These are phyloP conservation scores for Herpetotheres cachinnans DNA, from an alignment of 2,113 vertebrate genomes.

Conservation along the genomic window DNA sequence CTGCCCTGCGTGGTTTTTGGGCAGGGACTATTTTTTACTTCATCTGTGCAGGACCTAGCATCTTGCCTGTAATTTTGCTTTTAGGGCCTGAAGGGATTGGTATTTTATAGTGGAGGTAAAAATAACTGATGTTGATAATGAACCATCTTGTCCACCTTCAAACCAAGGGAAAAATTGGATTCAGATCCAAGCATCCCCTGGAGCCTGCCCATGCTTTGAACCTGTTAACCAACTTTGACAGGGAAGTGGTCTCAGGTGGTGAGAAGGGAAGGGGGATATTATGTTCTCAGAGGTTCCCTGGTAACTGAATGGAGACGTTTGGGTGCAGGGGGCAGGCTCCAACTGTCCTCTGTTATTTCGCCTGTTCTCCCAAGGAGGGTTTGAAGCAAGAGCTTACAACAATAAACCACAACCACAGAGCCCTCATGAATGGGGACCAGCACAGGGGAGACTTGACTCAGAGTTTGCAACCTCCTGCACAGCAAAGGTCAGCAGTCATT, in stretches of 20 bases:
- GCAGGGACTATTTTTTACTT: background rate
- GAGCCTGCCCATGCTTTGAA: background rate
- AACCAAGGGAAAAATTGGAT: background rate
- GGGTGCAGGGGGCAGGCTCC: background rate
- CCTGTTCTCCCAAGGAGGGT: background rate
- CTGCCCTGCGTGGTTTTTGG: background rate
- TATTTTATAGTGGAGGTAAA: background rate
- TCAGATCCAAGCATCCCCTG: background rate
- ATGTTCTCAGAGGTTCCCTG: background rate
- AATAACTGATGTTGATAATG: background rate
- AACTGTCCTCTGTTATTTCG: background rate
- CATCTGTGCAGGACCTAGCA: background rate
- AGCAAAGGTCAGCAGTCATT: background rate
- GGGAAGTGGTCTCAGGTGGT: background rate
- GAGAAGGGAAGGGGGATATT: background rate
- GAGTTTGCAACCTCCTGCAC: background rate
- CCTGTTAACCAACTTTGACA: background rate
- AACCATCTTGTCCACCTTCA: background rate
- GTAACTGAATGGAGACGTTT: background rate
- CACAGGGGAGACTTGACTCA: background rate
- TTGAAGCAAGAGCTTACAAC: background rate
- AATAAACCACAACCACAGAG: background rate
- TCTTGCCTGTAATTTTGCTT: background rate
- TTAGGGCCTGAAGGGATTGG: background rate
- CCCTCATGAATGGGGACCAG: background rate